Evolutionary conservation across 2,888 invertebrate genomes (phyloP).

Genomic region (Ophion costatus): DNA sequence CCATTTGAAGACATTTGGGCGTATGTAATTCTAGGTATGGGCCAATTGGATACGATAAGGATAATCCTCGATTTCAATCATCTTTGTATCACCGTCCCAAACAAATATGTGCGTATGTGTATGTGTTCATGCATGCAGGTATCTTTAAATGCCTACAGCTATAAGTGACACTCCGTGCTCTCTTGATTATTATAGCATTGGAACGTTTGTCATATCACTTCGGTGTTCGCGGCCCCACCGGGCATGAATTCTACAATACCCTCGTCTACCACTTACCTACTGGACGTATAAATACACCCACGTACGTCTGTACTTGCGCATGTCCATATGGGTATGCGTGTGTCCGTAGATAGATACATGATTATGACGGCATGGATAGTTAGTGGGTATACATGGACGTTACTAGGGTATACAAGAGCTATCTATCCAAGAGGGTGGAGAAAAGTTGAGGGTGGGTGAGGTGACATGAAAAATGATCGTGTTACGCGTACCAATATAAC

Average conservation of each 20-base stretch:
- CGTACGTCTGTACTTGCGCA: background rate
- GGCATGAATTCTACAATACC: slow-evolving; percentile 22
- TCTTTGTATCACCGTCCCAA: too few species aligned
- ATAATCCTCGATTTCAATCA: too few species aligned
- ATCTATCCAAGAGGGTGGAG: slow-evolving; percentile 46
- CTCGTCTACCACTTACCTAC: background rate
- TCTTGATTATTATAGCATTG: slow-evolving; percentile 54
- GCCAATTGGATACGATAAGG: too few species aligned
- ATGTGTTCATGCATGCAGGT: background rate
- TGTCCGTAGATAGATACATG: background rate
- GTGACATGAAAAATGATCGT: slow-evolving; percentile 62
- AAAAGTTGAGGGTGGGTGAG: slow-evolving; percentile 34
- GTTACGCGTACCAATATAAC: slow-evolving; percentile 60
- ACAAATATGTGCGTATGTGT: too few species aligned
- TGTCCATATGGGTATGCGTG: too few species aligned
- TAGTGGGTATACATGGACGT: too few species aligned
- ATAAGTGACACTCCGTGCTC: slow-evolving; percentile 44
- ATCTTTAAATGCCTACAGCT: background rate
- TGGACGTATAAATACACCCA: background rate
- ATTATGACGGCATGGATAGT: background rate
- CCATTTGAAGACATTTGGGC: too few species aligned
- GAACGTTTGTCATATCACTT: slow-evolving; percentile 59
- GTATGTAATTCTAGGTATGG: too few species aligned
- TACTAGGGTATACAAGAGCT: slow-evolving; percentile 32
- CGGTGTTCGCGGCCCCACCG: slow-evolving; percentile 32